Conservation (phyloP, 2,888 invertebrate genomes). For the Sphaerophoria taeniata region DNA sequence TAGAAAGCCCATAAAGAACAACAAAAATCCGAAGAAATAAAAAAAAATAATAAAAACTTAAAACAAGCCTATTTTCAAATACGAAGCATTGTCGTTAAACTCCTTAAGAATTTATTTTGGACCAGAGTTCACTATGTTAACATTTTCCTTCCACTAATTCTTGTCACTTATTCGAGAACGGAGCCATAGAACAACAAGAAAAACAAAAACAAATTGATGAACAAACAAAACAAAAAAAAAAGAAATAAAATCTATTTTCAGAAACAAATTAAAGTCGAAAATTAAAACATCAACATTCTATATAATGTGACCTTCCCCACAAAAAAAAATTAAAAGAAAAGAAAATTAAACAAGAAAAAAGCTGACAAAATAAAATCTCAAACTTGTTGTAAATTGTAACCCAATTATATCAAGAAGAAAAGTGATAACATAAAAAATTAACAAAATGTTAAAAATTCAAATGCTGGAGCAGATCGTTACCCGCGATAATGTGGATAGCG, state of each 20-base stretch:
- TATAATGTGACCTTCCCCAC: constrained; percentile 70
- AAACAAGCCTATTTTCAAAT: neutral
- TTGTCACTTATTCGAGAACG: neutral
- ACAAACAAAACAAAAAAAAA: constrained; percentile 13
- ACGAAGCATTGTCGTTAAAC: neutral
- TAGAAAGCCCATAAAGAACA: neutral
- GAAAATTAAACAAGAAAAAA: neutral
- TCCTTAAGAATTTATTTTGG: constrained; percentile 10
- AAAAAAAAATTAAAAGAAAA: constrained; percentile 43
- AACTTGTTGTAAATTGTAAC: constrained; percentile 65
- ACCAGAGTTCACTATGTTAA: constrained; percentile 33
- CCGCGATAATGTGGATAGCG: constrained; percentile 83
- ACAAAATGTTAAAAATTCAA: constrained; percentile 88
- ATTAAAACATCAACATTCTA: constrained; percentile 1
- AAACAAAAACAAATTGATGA: constrained; percentile 15
- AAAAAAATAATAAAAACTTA: neutral
- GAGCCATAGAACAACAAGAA: neutral
- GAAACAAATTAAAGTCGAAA: constrained; percentile 56
- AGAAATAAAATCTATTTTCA: constrained; percentile 57
- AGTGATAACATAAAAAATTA: constrained; percentile 51
- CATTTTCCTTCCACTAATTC: neutral
- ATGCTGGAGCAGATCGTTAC: constrained; percentile 90
- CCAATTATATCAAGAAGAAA: constrained; percentile 29
- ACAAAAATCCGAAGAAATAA: neutral
- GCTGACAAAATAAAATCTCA: constrained; percentile 32